phyloP scores from a whole-genome alignment of 2,113 vertebrate species.

The Heptranchias perlo region DNA sequence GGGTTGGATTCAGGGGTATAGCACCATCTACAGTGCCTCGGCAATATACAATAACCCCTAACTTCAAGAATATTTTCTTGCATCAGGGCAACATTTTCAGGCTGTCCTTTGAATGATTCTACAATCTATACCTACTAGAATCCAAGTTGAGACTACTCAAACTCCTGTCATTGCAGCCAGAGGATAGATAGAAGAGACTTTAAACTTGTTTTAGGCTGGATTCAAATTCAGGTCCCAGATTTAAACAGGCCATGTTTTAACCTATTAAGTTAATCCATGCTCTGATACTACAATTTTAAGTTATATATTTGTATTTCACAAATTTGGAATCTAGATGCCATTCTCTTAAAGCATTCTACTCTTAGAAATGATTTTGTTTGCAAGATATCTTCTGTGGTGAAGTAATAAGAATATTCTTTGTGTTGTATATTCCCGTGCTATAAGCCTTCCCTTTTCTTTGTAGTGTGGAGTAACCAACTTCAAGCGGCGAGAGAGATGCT shows the following conservation, averaged over 20 bases:
- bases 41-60: background rate
- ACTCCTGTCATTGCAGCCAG: background rate
- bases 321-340: background rate
- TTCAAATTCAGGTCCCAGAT: background rate
- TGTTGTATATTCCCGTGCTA: background rate
- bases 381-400: background rate
- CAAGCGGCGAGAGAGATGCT: conserved; percentile 35
- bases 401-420: background rate
- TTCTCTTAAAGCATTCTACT: background rate
- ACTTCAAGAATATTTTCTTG: background rate
- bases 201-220: background rate
- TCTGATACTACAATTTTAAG: background rate
- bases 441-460: background rate
- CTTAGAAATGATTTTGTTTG: background rate
- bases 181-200: background rate
- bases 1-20: background rate
- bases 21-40: background rate
- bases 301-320: background rate
- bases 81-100: background rate
- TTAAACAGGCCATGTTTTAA: background rate
- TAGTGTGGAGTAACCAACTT: conserved; percentile 35
- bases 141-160: background rate
- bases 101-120: background rate
- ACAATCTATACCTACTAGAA: background rate
- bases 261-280: background rate